Evolutionary conservation across 1,140 invertebrate genomes (phyloP).

Genomic region (Conus betulinus): DNA sequence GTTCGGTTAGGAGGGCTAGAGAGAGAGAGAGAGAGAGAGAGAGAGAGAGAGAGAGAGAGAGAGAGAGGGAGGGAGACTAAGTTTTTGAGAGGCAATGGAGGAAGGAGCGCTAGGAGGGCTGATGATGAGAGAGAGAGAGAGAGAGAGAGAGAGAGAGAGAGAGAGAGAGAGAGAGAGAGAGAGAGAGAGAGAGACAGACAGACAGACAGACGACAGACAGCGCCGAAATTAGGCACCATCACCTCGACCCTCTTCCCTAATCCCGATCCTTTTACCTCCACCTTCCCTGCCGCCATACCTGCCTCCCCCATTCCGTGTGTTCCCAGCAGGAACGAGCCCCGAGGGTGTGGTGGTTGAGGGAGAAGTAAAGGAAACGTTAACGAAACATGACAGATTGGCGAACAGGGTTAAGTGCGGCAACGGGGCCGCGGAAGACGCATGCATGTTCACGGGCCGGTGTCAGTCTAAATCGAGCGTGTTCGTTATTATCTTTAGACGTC

Average conservation of each 20-base stretch:
- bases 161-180: no score
- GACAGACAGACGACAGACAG: no score
- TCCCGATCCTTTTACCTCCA: no score
- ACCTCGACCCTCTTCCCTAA: no score
- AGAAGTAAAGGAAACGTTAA: neutral
- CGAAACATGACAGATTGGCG: neutral
- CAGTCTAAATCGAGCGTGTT: slow-evolving; percentile 10
- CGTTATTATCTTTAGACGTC: neutral
- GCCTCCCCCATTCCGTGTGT: neutral
- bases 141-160: neutral
- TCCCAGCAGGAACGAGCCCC: neutral
- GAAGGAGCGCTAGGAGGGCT: neutral
- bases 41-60: slow-evolving; percentile 7
- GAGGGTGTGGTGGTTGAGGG: neutral
- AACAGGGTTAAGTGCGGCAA: neutral
- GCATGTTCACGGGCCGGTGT: neutral
- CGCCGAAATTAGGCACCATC: no score
- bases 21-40: neutral
- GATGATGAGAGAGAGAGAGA: neutral
- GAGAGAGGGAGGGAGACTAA: neutral
- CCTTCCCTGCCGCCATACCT: no score
- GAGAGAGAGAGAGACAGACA: no score
- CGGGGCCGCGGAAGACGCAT: neutral
- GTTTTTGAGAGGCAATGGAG: neutral
- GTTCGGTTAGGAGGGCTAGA: neutral